Evolutionary conservation across 2,797 vertebrate genomes (phyloP).

Genomic region (Sylvilagus floridanus): DNA sequence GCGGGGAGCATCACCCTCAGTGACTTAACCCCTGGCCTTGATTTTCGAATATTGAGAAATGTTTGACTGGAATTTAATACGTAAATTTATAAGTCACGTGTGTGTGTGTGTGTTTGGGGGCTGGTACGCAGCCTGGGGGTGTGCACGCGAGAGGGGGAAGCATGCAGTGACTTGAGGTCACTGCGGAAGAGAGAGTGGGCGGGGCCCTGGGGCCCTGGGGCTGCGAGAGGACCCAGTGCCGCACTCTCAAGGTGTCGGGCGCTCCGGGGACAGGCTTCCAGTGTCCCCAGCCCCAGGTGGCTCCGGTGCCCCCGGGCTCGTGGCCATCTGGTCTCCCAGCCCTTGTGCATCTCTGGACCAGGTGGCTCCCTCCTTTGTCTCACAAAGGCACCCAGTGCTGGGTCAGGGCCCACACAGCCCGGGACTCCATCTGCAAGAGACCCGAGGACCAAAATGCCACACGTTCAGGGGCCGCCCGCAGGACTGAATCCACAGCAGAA

Average conservation of each 20-base stretch:
- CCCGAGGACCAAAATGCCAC: background rate
- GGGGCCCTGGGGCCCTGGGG: background rate
- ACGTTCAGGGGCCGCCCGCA: too few species aligned
- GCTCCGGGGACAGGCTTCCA: background rate
- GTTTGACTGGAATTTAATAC: background rate
- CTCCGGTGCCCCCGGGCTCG: rapidly evolving
- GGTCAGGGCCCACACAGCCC: background rate
- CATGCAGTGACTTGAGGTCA: background rate
- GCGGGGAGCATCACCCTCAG: too few species aligned
- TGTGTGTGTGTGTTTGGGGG: too few species aligned
- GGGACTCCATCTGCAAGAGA: background rate
- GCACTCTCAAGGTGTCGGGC: too few species aligned
- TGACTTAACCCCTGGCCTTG: background rate
- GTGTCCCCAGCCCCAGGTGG: background rate
- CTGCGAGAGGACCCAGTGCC: background rate
- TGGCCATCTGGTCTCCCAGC: background rate
- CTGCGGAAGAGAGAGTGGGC: background rate
- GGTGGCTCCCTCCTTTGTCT: background rate
- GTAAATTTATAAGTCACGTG: background rate
- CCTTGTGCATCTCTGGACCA: background rate
- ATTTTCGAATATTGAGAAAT: background rate
- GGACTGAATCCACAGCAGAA: background rate
- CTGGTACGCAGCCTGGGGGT: background rate
- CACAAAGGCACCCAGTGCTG: background rate
- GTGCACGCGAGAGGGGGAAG: too few species aligned